A percentile compares a stretch with the other conserved stretches of the same genome.
phyloP scores from a whole-genome alignment of 1,140 invertebrate species.

The Hyphantria cunea region DNA sequence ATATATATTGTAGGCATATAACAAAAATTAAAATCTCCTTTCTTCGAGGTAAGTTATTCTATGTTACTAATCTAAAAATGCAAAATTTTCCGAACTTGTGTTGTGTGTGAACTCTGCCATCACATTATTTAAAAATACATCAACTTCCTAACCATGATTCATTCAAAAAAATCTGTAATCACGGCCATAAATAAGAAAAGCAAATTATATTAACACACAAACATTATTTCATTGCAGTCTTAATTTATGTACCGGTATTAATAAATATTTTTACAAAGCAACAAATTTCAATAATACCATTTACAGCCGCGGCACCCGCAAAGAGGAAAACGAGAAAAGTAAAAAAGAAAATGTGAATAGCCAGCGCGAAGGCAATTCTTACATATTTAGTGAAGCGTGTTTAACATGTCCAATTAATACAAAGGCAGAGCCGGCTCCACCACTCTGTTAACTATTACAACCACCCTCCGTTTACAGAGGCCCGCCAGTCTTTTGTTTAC shows the following conservation, averaged over 20 bases:
- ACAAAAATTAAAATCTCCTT: too few species aligned
- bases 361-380: conserved; percentile 51
- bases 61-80: too few species aligned
- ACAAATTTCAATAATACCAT: conserved; percentile 55
- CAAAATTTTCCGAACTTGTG: too few species aligned
- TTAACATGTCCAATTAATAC: conserved; percentile 74
- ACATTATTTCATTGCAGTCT: conserved; percentile 22
- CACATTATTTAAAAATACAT: too few species aligned
- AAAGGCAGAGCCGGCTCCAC: conserved; percentile 49
- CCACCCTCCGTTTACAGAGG: conserved; percentile 59
- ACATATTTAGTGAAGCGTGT: conserved; percentile 64
- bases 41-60: too few species aligned
- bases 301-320: conserved; percentile 25
- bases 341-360: conserved; percentile 43
- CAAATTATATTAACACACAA: conserved; percentile 11
- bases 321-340: conserved; percentile 43
- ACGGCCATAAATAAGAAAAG: too few species aligned
- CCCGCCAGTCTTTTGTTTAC: conserved; percentile 71
- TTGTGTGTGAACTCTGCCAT: too few species aligned
- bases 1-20: too few species aligned
- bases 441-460: conserved; percentile 67
- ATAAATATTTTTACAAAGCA: conserved; percentile 10
- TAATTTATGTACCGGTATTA: conserved; percentile 27
- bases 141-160: too few species aligned
- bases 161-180: too few species aligned